These are phyloP conservation scores for Hirtodrosophila trivittata DNA, from an alignment of 2,888 invertebrate genomes.

Conservation along the genomic window DNA sequence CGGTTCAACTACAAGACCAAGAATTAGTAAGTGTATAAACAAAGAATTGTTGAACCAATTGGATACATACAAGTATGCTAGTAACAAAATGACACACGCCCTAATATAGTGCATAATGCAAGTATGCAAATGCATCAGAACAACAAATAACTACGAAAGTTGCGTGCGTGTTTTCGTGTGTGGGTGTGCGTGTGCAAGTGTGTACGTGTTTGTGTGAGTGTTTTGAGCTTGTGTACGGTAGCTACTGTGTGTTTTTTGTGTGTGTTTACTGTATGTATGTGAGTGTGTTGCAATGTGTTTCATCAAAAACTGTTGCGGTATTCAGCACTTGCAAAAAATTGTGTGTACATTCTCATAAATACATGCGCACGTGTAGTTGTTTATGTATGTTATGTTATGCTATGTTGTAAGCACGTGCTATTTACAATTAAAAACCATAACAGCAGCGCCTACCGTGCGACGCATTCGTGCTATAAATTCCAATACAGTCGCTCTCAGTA, in stretches of 20 bases:
- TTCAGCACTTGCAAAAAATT: conserved; percentile 33
- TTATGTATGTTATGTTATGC: conserved; percentile 27
- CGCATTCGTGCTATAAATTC: conserved; percentile 33
- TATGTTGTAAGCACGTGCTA: conserved; percentile 53
- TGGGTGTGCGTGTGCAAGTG: conserved; percentile 30
- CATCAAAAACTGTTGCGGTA: conserved; percentile 44
- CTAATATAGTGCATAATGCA: conserved; percentile 24
- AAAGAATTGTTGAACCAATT: conserved; percentile 48
- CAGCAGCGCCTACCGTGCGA: conserved; percentile 12
- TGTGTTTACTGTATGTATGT: conserved; percentile 1
- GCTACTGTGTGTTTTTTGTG: too few species aligned
- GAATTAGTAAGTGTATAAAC: conserved; percentile 62
- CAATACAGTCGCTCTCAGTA: conserved; percentile 27
- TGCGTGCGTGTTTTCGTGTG: conserved; percentile 59
- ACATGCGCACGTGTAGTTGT: conserved; percentile 13
- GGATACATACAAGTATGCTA: conserved; percentile 33
- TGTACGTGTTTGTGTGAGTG: too few species aligned
- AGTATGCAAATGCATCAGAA: conserved; percentile 22
- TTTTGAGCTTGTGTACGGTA: conserved; percentile 13
- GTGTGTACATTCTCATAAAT: too few species aligned
- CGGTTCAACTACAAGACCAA: conserved; percentile 64
- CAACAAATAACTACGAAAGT: conserved; percentile 24
- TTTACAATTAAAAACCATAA: conserved; percentile 24
- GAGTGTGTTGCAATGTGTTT: conserved; percentile 41
- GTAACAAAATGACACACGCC: conserved; percentile 31